These are phyloP conservation scores for Scotopteryx bipunctaria DNA, from an alignment of 2,888 invertebrate species.

Conservation along the genomic window DNA sequence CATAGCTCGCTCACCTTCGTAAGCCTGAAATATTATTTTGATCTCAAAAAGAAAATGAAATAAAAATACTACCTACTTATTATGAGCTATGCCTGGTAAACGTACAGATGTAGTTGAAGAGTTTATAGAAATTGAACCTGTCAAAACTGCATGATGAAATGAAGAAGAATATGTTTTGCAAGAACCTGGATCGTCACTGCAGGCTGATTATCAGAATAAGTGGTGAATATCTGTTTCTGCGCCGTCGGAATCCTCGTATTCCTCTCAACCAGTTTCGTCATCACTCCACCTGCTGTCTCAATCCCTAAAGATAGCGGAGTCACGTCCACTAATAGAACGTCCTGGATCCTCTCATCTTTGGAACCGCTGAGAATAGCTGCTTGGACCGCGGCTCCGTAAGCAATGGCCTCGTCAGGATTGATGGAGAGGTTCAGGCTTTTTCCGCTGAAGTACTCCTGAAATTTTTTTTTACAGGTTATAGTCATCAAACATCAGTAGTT, in stretches of 20 bases:
- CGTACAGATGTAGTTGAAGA: no score
- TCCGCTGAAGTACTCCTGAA: slow-evolving; percentile 89
- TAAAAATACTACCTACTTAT: no score
- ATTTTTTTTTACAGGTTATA: no score
- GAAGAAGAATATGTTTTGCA: not conserved
- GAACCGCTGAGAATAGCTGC: slow-evolving; percentile 93
- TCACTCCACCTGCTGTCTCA: slow-evolving; percentile 93
- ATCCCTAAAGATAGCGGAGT: slow-evolving; percentile 90
- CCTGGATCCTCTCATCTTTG: slow-evolving; percentile 87
- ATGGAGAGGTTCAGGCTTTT: slow-evolving; percentile 95
- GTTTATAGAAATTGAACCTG: no score
- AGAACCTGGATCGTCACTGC: slow-evolving; percentile 91
- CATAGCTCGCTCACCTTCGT: slow-evolving; percentile 94
- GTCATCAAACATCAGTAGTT: no score
- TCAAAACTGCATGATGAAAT: not conserved
- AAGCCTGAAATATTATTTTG: slow-evolving; percentile 77
- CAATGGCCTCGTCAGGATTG: slow-evolving; percentile 96
- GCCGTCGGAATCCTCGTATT: slow-evolving; percentile 92
- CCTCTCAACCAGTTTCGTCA: slow-evolving; percentile 93
- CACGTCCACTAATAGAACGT: slow-evolving; percentile 92
- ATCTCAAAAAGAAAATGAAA: not conserved
- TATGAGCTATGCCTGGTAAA: no score
- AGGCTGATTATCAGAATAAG: slow-evolving; percentile 96
- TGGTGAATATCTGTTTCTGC: slow-evolving; percentile 92
- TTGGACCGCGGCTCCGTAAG: slow-evolving; percentile 97